Evolutionary conservation across 2,888 invertebrate genomes (phyloP), one percentile per base, ranked within the genome.

Genomic region (Scelioninae gen. 1): DNA sequence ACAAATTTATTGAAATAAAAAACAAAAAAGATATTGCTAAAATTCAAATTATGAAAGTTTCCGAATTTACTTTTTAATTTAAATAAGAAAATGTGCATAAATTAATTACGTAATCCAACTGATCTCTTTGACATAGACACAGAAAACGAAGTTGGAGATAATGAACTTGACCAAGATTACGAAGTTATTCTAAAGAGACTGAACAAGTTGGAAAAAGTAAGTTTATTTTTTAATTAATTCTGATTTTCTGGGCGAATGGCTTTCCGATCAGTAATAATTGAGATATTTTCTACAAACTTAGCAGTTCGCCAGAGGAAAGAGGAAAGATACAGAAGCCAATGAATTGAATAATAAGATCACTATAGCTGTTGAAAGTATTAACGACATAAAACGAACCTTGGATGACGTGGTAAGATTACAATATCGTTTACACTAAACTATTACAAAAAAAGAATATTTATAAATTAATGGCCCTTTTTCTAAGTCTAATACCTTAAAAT

Each of bases 191-290:
- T 92, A 38, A 91, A 87, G 66, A 88, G 92, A 82, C 88, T 92
- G 23, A 89, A 87, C 51, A 92, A 91, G 77, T 81, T 92, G 32
- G 92, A 92, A 85, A 92, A 91, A 87, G 91, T 91, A 86, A 75
- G 63, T 72, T 68, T 38, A 2, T 13, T 63, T 51, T 51, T n/a
- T 16, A 15, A 16, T 63, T 45, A 45, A 43, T 60, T 6, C 15
- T 38, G 13, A 47, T 47, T 32, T 76, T 60, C 32, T 31, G 9
- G 56, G 29, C 60, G 31, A 43, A 49, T 32, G 15, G 15, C 40
- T 31, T 45, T 38, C 38, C n/a, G 11, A 13, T 43, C 13, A 43
- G 43, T n/a, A n/a, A 43, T n/a, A 38, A 38, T 38, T 38, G 38
- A 38, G 38, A 43, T 43, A n/a, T 43, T 43, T 29, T 62, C 63